Base-by-base conservation (phyloP, 2,113 vertebrate genomes). In the Nematolebias whitei region DNA sequence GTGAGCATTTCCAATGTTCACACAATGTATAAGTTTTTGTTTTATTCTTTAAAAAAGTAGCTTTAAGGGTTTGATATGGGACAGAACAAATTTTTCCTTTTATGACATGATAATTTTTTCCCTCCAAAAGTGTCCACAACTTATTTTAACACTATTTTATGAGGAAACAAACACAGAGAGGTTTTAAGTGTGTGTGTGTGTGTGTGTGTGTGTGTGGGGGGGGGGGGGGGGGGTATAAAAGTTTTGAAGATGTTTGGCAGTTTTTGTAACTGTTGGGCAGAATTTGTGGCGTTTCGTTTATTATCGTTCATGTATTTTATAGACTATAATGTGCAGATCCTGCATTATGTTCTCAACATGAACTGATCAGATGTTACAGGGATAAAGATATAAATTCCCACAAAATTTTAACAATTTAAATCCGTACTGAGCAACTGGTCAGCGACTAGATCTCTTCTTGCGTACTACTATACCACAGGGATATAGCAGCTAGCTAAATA, bases 311-410 rank as follows among this genome's bases (percentile, higher is more conserved):
- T n/a, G 35, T 39, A 18, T 41, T 18, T 0, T 3, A 38, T 26
- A 13, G 40, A 24, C 16, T 8, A 45, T 40, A 7, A 67, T 41
- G 29, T 19, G 7, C 35, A 11, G 44, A 60, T 52, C 51, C 32
- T 35, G 10, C 2, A 16, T 16, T 43, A 32, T 43, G 19, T 35
- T 55, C 10, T 43, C 1, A 2, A 24, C 12, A 13, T 63, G 41
- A 43, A 41, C 12, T 9, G 13, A 53, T 59, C 47, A 18, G 63
- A 49, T 68, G 45, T 57, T 71, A 12, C 5, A 44, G 45, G n/a
- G 40, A 49, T 45, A 87, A 82, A 75, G 80, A 53, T 79, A 68
- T 63, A 39, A 71, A 71, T 63, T 19, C 18, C 47, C 56, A 70
- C 66, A 57, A 74, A 45, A 59, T 52, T 51, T 62, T 12, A 12